phyloP scores from a whole-genome alignment of 2,888 invertebrate genomes.

The Strigamia maritima region DNA sequence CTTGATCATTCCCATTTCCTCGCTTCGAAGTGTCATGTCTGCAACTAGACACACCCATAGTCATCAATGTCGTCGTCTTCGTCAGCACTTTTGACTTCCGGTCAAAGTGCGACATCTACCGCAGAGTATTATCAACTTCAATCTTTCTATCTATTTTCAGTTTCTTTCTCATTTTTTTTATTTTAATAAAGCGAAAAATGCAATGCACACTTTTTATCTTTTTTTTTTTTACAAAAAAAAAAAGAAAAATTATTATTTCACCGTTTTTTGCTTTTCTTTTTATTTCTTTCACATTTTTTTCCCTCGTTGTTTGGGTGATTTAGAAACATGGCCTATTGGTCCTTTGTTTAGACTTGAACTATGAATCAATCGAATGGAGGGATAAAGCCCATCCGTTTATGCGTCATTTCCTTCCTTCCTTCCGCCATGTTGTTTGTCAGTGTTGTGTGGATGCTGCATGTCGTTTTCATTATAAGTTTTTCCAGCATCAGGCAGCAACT shows the following conservation, averaged over 20 bases:
- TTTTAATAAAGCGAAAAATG: too few relatives aligned
- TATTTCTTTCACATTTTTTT: background rate
- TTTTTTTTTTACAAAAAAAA: too few relatives aligned
- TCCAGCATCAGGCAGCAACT: too few relatives aligned
- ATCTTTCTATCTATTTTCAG: background rate
- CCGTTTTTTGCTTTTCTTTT: background rate
- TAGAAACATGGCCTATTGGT: background rate
- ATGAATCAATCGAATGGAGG: slow-evolving; percentile 9
- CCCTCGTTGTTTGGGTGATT: background rate
- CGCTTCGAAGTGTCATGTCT: background rate
- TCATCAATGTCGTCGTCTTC: slow-evolving; percentile 19
- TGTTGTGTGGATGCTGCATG: slow-evolving; percentile 18
- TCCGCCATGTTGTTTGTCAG: slow-evolving; percentile 9
- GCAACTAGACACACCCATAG: background rate
- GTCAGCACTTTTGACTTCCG: background rate
- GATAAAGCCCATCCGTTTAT: background rate
- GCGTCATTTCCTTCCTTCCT: slow-evolving; percentile 23
- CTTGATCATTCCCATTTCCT: background rate
- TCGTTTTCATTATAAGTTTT: background rate
- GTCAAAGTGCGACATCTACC: slow-evolving; percentile 11
- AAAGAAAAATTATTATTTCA: background rate
- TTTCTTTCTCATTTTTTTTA: background rate
- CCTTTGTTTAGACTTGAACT: background rate
- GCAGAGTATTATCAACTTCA: slow-evolving; percentile 4
- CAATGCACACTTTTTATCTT: too few relatives aligned